Evolutionary conservation across 2,888 invertebrate species (phyloP), one percentile per base, ranked within the genome.

Genomic region (Nezara viridula): DNA sequence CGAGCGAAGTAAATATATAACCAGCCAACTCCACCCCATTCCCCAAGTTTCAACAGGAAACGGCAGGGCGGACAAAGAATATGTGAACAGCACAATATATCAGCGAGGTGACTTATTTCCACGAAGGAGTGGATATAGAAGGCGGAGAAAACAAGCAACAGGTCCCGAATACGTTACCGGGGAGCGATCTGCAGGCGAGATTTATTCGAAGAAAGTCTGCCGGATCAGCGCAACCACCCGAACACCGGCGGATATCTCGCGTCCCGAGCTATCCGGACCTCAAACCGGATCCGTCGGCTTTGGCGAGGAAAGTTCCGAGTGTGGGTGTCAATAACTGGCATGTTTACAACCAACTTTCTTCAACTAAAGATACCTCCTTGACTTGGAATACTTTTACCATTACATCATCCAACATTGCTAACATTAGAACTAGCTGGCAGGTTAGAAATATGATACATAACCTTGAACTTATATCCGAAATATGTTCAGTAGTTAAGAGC

Each of bases 1-100:
- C n/a, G n/a, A n/a, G n/a, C n/a, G n/a, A n/a, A n/a, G n/a, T n/a
- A n/a, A n/a, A n/a, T n/a, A n/a, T n/a, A n/a, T n/a, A n/a, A n/a
- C n/a, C n/a, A n/a, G n/a, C n/a, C n/a, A n/a, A n/a, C n/a, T n/a
- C n/a, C n/a, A n/a, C n/a, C n/a, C n/a, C n/a, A n/a, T 16, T 16
- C 16, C 27, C 16, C 16, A 27, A 60, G 66, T 73, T 73, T 73
- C 66, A 21, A 16, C 66, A 73, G 66, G 66, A 73, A 73, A 73
- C 66, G 9, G 66, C 24, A 37, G 19, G 32, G 7, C 37, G 21
- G 66, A 12, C 19, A 3, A 21, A 37, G 37, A 73, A 73, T 37
- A 73, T 37, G 27, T 60, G 60, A 60, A 32, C 16, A 77, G 77
- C 7, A 14, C 81, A 16, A 81, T 81, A 81, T n/a, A 81, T 81